These are phyloP conservation scores for Passer domesticus DNA, from an alignment of 2,113 vertebrate species.

Conservation along the genomic window DNA sequence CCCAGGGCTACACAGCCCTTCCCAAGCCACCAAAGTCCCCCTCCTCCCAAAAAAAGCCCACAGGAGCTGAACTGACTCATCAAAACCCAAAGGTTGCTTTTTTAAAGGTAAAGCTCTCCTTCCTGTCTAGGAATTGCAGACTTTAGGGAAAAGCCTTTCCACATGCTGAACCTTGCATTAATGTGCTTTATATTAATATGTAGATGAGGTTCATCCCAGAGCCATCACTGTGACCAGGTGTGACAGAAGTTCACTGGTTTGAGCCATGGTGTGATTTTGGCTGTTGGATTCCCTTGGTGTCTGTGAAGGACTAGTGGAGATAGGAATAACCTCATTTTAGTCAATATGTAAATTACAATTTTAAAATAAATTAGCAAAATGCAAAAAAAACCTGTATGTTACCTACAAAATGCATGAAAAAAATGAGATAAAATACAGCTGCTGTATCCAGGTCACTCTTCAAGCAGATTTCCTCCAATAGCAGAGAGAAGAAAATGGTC, in stretches of 20 bases:
- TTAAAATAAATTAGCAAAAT: background rate
- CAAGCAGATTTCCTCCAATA: background rate
- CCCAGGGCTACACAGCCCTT: background rate
- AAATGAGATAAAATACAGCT: background rate
- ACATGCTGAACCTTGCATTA: background rate
- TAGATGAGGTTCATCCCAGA: background rate
- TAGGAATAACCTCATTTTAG: background rate
- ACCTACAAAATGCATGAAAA: background rate
- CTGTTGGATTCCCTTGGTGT: background rate
- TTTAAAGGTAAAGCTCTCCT: background rate
- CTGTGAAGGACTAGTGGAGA: background rate
- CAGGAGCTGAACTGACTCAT: background rate
- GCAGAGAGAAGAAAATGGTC: background rate
- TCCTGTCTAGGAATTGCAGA: background rate
- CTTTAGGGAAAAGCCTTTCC: slow-evolving; percentile 15
- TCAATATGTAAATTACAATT: background rate
- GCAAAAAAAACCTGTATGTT: background rate
- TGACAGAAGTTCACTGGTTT: background rate
- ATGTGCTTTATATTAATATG: background rate
- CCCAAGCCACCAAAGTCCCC: background rate
- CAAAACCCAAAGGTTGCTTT: background rate
- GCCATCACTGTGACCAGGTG: background rate
- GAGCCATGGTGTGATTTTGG: background rate
- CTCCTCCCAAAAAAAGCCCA: background rate
- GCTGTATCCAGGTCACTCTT: background rate